Conservation (phyloP, 2,113 vertebrate species). For the Mastomys coucha region DNA sequence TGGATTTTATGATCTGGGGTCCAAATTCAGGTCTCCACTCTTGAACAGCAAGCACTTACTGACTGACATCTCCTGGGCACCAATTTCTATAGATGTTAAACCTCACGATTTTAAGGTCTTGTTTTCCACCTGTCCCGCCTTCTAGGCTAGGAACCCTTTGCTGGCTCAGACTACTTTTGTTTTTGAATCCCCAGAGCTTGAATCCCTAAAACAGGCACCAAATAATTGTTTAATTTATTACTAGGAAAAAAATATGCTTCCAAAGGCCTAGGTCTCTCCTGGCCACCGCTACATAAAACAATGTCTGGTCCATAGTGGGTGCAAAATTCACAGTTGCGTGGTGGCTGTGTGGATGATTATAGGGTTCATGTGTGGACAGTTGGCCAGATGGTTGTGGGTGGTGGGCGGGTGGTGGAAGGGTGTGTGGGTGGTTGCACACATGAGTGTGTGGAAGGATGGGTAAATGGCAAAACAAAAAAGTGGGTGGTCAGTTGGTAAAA, state of each 20-base stretch:
- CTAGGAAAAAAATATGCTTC: not conserved
- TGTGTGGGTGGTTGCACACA: not conserved
- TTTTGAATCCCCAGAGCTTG: not conserved
- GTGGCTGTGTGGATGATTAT: not conserved
- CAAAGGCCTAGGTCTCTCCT: not conserved
- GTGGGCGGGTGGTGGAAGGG: too few relatives aligned
- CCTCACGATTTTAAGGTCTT: fast-evolving
- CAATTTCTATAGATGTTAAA: fast-evolving
- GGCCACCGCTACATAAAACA: not conserved
- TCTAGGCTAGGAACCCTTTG: not conserved
- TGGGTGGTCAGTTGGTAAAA: not conserved
- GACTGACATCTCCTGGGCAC: not conserved
- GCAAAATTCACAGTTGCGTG: not conserved
- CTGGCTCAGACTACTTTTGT: not conserved
- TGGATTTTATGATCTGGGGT: not conserved
- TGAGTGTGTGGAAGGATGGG: not conserved
- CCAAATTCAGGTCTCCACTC: not conserved
- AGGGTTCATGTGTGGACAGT: too few relatives aligned
- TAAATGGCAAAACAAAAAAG: not conserved
- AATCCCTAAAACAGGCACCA: not conserved
- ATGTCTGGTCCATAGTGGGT: not conserved
- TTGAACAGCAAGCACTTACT: not conserved
- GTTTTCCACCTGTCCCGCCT: not conserved
- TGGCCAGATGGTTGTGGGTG: not conserved
- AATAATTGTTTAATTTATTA: not conserved